Evolutionary conservation across 2,797 vertebrate genomes (phyloP), one percentile per base, ranked within the genome.

Genomic region (Orientallactaga sibirica): DNA sequence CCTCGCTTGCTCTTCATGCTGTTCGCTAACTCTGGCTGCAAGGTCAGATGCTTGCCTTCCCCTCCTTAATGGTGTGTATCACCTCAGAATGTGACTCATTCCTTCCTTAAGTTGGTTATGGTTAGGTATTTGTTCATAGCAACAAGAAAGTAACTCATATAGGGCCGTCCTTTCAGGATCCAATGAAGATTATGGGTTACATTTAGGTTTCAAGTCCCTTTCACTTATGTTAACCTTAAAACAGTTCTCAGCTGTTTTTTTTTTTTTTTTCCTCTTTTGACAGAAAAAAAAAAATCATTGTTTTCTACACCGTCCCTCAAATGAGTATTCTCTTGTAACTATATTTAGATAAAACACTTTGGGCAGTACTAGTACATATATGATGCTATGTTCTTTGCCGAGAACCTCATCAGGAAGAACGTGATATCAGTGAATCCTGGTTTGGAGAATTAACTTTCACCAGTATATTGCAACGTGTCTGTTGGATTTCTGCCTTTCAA

Each of bases 151-250:
- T 82, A 18, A 7, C 48, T 79, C 76, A 14, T 67, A 55, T 8
- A 14, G 18, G 3, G 0, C 10, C 14, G 4, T 52, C 25, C 2
- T 85, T 80, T 15, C n/a, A 82, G 7, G 25, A 88, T 43, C 29
- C n/a, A 82, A 27, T 74, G 58, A 85, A 3, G 70, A 91, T 67
- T 8, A 83, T 70, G 12, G 2, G 29, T 43, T 55, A 18, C 22
- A 67, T 80, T 92, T 94, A 88, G 18, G 48, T 89, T 22, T 55
- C 66, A 61, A 74, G 18, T 70, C 12, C 61, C 8, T 73, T 92
- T 92, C 41, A 71, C 7, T 3, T 90, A 3, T 22, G 93, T 90
- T 91, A 78, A 80, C 80, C 3, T 41, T 66, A 90, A 94, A 88
- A 79, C 1, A 70, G 29, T 74, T 77, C 25, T 16, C 15, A 81